phyloP scores from a whole-genome alignment of 2,888 invertebrate genomes.

The Silvanus unidentatus region DNA sequence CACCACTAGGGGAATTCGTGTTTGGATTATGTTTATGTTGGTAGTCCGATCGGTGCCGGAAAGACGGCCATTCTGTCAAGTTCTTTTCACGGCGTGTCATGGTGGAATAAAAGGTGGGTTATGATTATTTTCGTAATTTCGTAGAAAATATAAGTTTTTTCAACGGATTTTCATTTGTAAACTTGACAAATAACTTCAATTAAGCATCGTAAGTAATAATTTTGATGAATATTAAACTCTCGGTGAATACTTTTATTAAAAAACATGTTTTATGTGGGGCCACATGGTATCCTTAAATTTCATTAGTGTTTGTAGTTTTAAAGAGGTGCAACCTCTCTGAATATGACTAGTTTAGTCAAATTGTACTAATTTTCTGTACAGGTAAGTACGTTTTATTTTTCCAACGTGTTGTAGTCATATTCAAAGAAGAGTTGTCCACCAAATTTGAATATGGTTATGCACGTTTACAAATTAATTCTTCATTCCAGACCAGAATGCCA shows the following conservation, averaged over 20 bases:
- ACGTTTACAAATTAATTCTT: not conserved
- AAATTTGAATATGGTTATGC: conserved; percentile 39
- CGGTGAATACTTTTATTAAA: not conserved
- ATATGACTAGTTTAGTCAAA: conserved; percentile 39
- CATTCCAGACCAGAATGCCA: conserved; percentile 59
- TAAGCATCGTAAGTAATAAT: too few relatives aligned
- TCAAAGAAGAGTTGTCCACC: conserved; percentile 35
- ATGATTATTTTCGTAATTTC: not conserved
- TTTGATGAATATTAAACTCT: too few relatives aligned
- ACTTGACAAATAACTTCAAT: too few relatives aligned
- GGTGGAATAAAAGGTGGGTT: conserved; percentile 41
- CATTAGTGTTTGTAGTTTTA: not conserved
- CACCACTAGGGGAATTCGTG: too few relatives aligned
- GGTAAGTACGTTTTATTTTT: conserved; percentile 33
- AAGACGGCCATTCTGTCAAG: not conserved
- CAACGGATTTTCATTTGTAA: too few relatives aligned
- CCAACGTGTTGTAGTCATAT: conserved; percentile 41
- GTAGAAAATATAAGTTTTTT: too few relatives aligned
- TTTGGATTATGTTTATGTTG: too few relatives aligned
- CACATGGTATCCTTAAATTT: too few relatives aligned
- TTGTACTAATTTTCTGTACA: conserved; percentile 13
- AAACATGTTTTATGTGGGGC: conserved; percentile 2
- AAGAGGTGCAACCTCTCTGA: conserved; percentile 34
- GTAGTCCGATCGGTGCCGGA: too few relatives aligned
- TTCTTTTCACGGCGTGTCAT: conserved; percentile 38